Base-by-base conservation (phyloP, 2,888 invertebrate genomes). In the Parascotia fuliginaria region DNA sequence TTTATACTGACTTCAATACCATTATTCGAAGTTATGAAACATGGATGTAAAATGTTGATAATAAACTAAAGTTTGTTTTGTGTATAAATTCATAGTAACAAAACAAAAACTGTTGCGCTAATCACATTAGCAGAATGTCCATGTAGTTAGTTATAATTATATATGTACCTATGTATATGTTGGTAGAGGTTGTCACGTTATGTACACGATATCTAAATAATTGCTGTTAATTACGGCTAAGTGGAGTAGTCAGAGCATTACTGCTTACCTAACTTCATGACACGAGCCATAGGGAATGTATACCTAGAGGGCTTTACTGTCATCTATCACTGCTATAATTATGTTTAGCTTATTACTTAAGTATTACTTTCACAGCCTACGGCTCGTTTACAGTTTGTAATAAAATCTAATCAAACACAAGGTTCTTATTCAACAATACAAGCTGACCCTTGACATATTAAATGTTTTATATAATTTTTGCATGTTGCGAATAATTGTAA, bases 351-450 rank as follows among this genome's bases (percentile, higher is more conserved):
- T 55, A 43, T 60, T 46, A 60, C 67, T 65, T 71, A 54, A 64
- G 39, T n/a, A n/a, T 53, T 14, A 64, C 75, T 76, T 76, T 76
- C 70, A 65, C 67, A 67, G 73, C 70, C 73, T 55, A 60, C 65
- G 59, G 67, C 63, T n/a, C 62, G 51, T 47, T 50, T 46, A 76
- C 61, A 71, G 63, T 51, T 63, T 69, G 50, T 63, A 65, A 67
- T 63, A 72, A 63, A 63, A 68, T 65, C 61, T 55, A 73, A 72
- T 77, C 65, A 70, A 72, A 72, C 49, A 72, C 76, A 77, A 78
- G 76, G 77, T 59, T 67, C 42, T 60, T 52, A 41, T 49, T 57
- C 45, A 73, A 73, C 65, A 76, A 75, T 72, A 60, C 59, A 42
- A 43, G 36, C 55, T 64, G 73, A 73, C 70, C 70, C 42, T 29